These are phyloP conservation scores for Ornithoptera alexandrae DNA, from an alignment of 2,888 invertebrate genomes.

Conservation along the genomic window DNA sequence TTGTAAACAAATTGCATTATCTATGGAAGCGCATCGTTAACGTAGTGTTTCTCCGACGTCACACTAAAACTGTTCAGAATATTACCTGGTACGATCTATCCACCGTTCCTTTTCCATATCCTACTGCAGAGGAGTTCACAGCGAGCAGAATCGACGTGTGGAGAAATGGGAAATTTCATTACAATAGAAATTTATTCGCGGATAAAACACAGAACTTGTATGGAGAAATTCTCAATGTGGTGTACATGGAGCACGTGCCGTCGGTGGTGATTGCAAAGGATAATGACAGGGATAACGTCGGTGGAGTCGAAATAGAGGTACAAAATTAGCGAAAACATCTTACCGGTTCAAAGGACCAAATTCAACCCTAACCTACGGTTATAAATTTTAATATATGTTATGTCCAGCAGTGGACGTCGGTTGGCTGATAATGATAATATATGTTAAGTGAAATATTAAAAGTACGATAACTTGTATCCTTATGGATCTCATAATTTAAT, in stretches of 20 bases:
- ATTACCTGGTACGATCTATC: conserved; percentile 84
- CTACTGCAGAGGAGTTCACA: conserved; percentile 74
- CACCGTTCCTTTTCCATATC: conserved; percentile 87
- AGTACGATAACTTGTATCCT: no score
- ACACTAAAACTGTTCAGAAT: conserved; percentile 54
- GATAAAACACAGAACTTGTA: conserved; percentile 82
- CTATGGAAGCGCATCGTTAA: conserved; percentile 89
- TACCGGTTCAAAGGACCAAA: no score
- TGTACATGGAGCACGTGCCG: conserved; percentile 84
- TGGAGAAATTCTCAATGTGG: conserved; percentile 81
- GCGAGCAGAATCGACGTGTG: conserved; percentile 84
- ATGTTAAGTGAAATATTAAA: no score
- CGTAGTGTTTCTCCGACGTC: conserved; percentile 84
- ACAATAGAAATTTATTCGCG: conserved; percentile 69
- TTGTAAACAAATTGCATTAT: conserved; percentile 82
- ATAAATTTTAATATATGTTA: no score
- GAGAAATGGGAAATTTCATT: conserved; percentile 81
- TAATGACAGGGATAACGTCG: conserved; percentile 63
- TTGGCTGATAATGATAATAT: no score
- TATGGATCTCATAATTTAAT: no score
- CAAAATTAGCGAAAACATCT: no score
- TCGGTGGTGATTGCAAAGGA: conserved; percentile 75
- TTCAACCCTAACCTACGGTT: no score
- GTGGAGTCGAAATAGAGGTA: conserved; percentile 86
- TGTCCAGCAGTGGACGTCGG: no score